Conservation (phyloP, 2,113 vertebrate genomes). For the Centropus unirufus region DNA sequence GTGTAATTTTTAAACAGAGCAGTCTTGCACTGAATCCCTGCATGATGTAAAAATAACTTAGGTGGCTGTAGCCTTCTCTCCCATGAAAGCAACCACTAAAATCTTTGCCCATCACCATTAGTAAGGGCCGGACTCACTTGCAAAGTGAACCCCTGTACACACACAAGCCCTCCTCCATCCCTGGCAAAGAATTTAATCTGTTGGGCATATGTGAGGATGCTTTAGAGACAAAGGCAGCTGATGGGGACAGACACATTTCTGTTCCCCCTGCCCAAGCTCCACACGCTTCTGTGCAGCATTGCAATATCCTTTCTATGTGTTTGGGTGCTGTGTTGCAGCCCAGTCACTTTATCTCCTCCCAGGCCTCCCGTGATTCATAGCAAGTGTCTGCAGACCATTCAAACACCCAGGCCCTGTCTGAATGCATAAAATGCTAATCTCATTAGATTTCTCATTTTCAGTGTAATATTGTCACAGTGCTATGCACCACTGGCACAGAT, state of each 20-base stretch:
- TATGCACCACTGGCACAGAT: slow-evolving; percentile 78
- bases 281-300: neutral
- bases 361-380: neutral
- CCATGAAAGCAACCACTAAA: neutral
- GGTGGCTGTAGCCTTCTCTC: neutral
- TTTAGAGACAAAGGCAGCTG: neutral
- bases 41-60: neutral
- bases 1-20: neutral
- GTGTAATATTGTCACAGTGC: slow-evolving; percentile 71
- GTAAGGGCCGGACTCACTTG: neutral
- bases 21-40: neutral
- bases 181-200: neutral
- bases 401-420: slow-evolving; percentile 43
- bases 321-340: neutral
- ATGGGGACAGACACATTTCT: neutral
- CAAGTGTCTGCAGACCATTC: slow-evolving; percentile 40
- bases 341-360: neutral
- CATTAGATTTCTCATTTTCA: slow-evolving; percentile 81
- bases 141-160: neutral
- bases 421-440: slow-evolving; percentile 72
- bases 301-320: neutral
- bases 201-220: neutral
- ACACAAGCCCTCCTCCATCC: neutral
- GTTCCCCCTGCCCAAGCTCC: neutral
- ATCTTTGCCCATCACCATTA: neutral